A percentile compares a stretch with the other conserved stretches of the same genome.
phyloP scores from a whole-genome alignment of 2,888 invertebrate genomes.

The Brachyptera risi region DNA sequence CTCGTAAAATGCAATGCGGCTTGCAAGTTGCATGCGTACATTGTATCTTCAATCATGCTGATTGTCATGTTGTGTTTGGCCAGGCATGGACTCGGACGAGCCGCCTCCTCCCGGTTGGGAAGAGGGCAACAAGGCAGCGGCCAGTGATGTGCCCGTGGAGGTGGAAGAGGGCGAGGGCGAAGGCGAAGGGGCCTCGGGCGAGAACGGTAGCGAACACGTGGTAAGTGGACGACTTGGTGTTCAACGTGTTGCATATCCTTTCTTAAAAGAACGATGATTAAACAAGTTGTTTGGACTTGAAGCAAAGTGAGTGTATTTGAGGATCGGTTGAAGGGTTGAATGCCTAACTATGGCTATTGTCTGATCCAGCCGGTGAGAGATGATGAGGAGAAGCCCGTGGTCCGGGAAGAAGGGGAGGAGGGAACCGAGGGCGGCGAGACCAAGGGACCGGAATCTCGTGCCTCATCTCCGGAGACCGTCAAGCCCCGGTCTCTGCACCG shows the following conservation, averaged over 20 bases:
- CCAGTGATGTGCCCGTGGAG: conserved; percentile 33
- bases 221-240: no score
- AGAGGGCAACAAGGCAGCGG: conserved; percentile 29
- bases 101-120: conserved; percentile 40
- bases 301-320: no score
- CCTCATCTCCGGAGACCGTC: conserved; percentile 7
- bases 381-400: conserved; percentile 34
- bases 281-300: no score
- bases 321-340: no score
- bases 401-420: no score
- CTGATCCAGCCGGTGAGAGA: conserved; percentile 34
- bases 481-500: conserved; percentile 78
- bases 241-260: no score
- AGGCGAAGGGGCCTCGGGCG: conserved; percentile 28
- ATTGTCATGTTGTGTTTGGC: no score
- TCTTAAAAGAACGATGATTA: not conserved
- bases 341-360: no score
- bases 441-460: conserved; percentile 31
- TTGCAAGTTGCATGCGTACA: no score
- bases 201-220: conserved; percentile 32
- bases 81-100: conserved; percentile 35
- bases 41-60: no score
- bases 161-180: conserved; percentile 30
- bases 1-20: no score
- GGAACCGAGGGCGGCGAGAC: conserved; percentile 27